These are phyloP conservation scores for Heliconius eleuchia DNA, from an alignment of 1,140 invertebrate genomes.

Conservation along the genomic window DNA sequence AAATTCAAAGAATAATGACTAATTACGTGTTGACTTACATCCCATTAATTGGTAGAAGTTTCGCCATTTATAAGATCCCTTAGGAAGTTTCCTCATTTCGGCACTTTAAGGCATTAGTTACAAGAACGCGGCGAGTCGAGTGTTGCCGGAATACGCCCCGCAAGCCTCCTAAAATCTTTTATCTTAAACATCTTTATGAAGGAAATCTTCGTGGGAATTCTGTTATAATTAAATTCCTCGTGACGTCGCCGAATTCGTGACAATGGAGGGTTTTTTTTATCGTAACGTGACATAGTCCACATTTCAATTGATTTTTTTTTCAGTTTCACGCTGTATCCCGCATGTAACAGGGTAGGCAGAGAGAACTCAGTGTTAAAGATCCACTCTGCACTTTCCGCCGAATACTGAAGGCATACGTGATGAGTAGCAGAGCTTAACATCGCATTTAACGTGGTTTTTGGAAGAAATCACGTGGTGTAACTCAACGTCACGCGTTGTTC, in stretches of 20 bases:
- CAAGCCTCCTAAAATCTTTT: slow-evolving; percentile 43
- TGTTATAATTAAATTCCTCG: slow-evolving; percentile 64
- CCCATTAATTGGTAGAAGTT: slow-evolving; percentile 24
- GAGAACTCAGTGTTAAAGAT: too few species aligned
- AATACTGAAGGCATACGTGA: too few species aligned
- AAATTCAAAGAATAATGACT: slow-evolving; percentile 9
- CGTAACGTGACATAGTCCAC: too few species aligned
- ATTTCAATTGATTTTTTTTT: too few species aligned
- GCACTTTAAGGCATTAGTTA: slow-evolving; percentile 29
- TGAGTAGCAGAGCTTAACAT: too few species aligned
- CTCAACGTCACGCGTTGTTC: too few species aligned
- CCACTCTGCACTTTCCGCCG: too few species aligned
- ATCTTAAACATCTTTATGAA: slow-evolving; percentile 62
- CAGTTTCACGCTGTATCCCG: too few species aligned
- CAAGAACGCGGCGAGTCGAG: slow-evolving; percentile 30
- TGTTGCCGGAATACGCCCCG: slow-evolving; percentile 32
- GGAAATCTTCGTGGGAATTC: slow-evolving; percentile 58
- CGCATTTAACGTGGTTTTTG: too few species aligned
- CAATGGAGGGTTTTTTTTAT: slow-evolving; percentile 43
- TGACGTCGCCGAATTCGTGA: slow-evolving; percentile 48
- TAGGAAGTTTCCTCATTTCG: slow-evolving; percentile 26
- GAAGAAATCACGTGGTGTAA: too few species aligned
- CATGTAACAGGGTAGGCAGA: too few species aligned
- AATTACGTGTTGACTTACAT: slow-evolving; percentile 25
- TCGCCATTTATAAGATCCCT: slow-evolving; percentile 27